Evolutionary conservation across 2,888 invertebrate species (phyloP).

Genomic region (Pristionchus mayeri): DNA sequence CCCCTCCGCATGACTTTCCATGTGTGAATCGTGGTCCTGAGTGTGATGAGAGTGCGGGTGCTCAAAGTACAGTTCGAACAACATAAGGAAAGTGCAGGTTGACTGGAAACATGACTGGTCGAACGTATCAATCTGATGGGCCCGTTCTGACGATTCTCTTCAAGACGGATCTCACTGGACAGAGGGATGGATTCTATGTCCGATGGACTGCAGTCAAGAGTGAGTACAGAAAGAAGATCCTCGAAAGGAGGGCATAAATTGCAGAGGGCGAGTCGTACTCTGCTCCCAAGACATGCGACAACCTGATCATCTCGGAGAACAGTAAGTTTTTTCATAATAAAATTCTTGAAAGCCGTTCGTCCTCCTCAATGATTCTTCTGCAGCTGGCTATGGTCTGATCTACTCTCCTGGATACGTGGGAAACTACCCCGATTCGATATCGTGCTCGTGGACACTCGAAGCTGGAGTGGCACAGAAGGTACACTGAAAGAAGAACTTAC

Average conservation of each 20-base stretch:
- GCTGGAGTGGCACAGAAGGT: conserved; percentile 12
- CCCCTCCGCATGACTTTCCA: neutral
- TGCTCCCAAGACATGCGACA: neutral
- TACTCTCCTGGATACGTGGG: conserved; percentile 19
- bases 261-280: conserved; percentile 12
- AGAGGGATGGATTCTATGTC: conserved; percentile 43
- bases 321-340: neutral
- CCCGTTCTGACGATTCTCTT: conserved; percentile 7
- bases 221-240: neutral
- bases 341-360: too few species aligned
- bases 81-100: neutral
- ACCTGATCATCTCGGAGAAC: neutral
- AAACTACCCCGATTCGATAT: conserved; percentile 25
- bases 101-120: conserved; percentile 24
- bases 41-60: too few species aligned
- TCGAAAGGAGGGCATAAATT: too few species aligned
- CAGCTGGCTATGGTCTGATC: conserved; percentile 7
- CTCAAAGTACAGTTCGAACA: too few species aligned
- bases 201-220: conserved; percentile 33
- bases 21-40: neutral
- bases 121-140: neutral
- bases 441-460: neutral
- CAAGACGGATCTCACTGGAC: conserved; percentile 41
- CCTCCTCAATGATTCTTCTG: neutral
- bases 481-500: neutral